Evolutionary conservation across 2,888 invertebrate species (phyloP).

Genomic region (Baronia brevicornis): DNA sequence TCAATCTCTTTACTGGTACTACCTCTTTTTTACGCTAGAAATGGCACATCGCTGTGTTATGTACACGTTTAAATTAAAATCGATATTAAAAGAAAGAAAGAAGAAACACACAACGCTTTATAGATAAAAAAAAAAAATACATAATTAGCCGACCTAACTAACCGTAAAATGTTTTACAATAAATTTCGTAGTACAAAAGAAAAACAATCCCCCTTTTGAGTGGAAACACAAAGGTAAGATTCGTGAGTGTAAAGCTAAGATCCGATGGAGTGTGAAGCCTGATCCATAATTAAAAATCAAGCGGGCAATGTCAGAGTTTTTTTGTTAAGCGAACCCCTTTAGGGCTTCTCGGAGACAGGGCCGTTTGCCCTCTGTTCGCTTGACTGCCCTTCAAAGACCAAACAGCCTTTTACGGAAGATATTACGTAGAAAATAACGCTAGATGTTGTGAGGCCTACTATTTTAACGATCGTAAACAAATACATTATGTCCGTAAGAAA

Average conservation of each 20-base stretch:
- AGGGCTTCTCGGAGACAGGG: constrained; percentile 32
- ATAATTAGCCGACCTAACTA: constrained; percentile 65
- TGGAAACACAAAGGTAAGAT: constrained; percentile 62
- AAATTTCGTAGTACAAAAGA: constrained; percentile 43
- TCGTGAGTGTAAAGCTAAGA: constrained; percentile 48
- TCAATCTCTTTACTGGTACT: too few relatives aligned
- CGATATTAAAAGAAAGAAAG: constrained; percentile 14
- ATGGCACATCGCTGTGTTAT: too few relatives aligned
- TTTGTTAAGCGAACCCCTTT: constrained; percentile 33
- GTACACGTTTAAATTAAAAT: background rate
- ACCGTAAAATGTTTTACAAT: constrained; percentile 57
- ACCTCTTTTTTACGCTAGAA: too few relatives aligned
- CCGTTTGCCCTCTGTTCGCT: constrained; percentile 48
- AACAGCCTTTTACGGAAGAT: constrained; percentile 37
- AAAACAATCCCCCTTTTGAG: constrained; percentile 57
- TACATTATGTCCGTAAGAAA: too few relatives aligned
- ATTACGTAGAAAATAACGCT: constrained; percentile 25
- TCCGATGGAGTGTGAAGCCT: constrained; percentile 65
- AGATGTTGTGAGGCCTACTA: constrained; percentile 9
- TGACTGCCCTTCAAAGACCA: constrained; percentile 47
- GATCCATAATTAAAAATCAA: constrained; percentile 69
- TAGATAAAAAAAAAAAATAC: constrained; percentile 31
- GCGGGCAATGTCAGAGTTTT: constrained; percentile 44
- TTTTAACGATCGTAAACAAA: too few relatives aligned
- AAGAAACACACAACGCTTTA: constrained; percentile 7